These are phyloP conservation scores for Labeo calbasu DNA, from an alignment of 2,797 vertebrate species.

Conservation along the genomic window DNA sequence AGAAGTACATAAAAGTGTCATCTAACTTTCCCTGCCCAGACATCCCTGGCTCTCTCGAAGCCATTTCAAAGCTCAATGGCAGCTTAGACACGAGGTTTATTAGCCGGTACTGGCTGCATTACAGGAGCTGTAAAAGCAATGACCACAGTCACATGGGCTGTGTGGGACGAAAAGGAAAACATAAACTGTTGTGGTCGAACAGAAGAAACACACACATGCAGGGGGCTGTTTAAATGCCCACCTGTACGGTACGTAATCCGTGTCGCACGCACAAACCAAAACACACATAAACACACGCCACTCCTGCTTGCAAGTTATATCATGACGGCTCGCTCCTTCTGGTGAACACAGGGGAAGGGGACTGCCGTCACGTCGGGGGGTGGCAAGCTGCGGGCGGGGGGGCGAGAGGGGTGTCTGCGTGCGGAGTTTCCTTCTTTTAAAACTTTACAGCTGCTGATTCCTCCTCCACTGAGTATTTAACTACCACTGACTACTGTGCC, in stretches of 20 bases:
- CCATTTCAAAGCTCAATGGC: slow-evolving; percentile 44
- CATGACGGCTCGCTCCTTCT: slow-evolving; percentile 32
- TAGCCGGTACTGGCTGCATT: slow-evolving; percentile 45
- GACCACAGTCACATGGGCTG: slow-evolving; percentile 42
- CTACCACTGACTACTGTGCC: slow-evolving; percentile 78
- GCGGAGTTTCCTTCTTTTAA: slow-evolving; percentile 79
- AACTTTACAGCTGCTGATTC: slow-evolving; percentile 77
- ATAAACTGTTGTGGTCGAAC: slow-evolving; percentile 39
- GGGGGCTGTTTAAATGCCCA: slow-evolving; percentile 50
- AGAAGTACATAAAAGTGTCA: slow-evolving; percentile 42
- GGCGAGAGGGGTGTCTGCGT: slow-evolving; percentile 54
- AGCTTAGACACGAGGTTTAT: slow-evolving; percentile 42
- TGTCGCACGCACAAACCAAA: slow-evolving; percentile 25
- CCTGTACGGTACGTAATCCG: slow-evolving; percentile 27
- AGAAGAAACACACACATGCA: slow-evolving; percentile 40
- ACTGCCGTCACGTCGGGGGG: slow-evolving; percentile 56
- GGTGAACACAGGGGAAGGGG: slow-evolving; percentile 15
- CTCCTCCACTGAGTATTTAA: slow-evolving; percentile 77
- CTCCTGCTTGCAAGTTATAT: slow-evolving; percentile 7
- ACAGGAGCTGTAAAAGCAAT: slow-evolving; percentile 51
- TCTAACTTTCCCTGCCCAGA: slow-evolving; percentile 25
- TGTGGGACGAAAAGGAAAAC: slow-evolving; percentile 40
- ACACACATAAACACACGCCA: slow-evolving; percentile 39
- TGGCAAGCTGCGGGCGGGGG: not conserved
- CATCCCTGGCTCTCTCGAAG: slow-evolving; percentile 31